Percentiles rank a stretch among this genome's conserved stretches.
Conservation (phyloP, 2,797 vertebrate species). For the Takifugu rubripes region DNA sequence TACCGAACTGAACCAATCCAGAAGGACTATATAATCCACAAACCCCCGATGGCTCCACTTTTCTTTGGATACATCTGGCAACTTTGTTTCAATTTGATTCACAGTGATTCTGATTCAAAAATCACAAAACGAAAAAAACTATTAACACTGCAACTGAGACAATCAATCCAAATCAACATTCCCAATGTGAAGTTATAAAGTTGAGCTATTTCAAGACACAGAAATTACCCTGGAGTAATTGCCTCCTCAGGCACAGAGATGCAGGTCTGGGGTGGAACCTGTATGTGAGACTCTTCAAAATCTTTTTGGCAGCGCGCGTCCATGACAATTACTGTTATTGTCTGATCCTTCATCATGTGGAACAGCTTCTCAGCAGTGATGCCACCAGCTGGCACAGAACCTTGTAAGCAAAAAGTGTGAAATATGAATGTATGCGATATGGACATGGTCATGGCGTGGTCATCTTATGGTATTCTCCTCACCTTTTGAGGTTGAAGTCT, state of each 20-base stretch:
- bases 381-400: conserved; percentile 66
- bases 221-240: conserved; percentile 85
- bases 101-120: conserved; percentile 82
- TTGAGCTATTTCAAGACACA: too few relatives aligned
- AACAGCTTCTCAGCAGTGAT: conserved; percentile 89
- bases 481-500: conserved; percentile 79
- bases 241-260: conserved; percentile 92
- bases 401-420: conserved; percentile 27
- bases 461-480: conserved; percentile 35
- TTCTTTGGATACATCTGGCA: conserved; percentile 85
- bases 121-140: not conserved
- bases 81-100: conserved; percentile 86
- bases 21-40: conserved; percentile 86
- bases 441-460: not conserved
- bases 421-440: not conserved
- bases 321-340: conserved; percentile 86
- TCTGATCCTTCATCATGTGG: conserved; percentile 87
- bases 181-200: not conserved
- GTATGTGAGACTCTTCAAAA: conserved; percentile 89
- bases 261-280: conserved; percentile 72
- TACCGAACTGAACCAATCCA: conserved; percentile 94
- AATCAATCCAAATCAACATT: not conserved
- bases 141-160: not conserved
- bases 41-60: conserved; percentile 84
- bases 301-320: conserved; percentile 84